Base-by-base conservation (phyloP, 2,113 vertebrate genomes). In the Hyperopisus bebe region DNA sequence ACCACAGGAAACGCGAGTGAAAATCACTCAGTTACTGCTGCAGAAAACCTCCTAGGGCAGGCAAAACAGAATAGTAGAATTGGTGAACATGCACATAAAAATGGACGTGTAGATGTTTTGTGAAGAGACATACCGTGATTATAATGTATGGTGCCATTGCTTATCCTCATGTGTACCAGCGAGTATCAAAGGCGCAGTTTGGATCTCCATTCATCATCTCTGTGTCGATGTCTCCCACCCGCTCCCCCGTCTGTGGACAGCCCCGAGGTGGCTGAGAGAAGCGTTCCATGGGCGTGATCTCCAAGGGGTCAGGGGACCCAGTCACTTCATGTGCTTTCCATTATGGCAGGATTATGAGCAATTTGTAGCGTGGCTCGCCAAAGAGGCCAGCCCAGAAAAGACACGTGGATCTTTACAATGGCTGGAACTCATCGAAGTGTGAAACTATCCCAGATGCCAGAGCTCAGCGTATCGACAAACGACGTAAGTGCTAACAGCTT, bases 371-470 rank as follows among this genome's bases (percentile, higher is more conserved):
- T 85, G 91, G 91, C 89, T 90, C 90, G 86, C 89, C 83, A 89
- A 86, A 39, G 85, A 88, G 88, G 62, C 82, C 90, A 91, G 90
- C 92, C 93, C 90, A 92, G 89, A 91, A 58, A 70, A 84, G 88
- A 90, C 91, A 90, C 90, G 91, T 90, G 90, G 90, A 77, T 42
- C 90, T 90, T 86, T 39, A 89, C 88, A 90, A 89, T 83, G 90
- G 90, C 91, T 91, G 90, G 88, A 91, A 91, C 82, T 88, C 24
- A 77, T 88, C 88, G 74, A 89, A 91, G 92, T 91, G 91, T 92
- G 93, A 93, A 92, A 93, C 91, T 91, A 91, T 92, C 91, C 92
- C 91, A 93, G 92, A 94, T 94, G 93, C 90, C 91, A 91, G 80
- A 90, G 53, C 88, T 90, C 53, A 91, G 91, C 90, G 66, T 90